Evolutionary conservation across 2,888 invertebrate species (phyloP), one percentile per base, ranked within the genome.

Genomic region (Mimas tiliae): DNA sequence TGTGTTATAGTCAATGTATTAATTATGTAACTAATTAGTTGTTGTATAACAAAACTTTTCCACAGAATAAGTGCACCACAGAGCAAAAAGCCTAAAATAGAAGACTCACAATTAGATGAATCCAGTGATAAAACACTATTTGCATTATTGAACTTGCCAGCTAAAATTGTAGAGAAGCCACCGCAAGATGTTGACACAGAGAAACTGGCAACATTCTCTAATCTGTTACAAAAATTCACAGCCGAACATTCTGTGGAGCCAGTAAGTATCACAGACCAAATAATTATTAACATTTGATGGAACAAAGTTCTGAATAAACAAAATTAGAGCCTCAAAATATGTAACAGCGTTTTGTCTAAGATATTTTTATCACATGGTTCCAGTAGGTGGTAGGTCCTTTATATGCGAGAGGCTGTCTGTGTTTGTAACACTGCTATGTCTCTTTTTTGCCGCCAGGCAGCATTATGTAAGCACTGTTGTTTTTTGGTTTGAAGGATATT

Each of bases 61-160:
- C 79, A 65, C 72, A 92, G 92, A 73, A 84, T 79, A 68, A 82
- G 82, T 70, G 63, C 68, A 67, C 85, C 88, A 68, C 73, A 82
- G 71, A 84, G 67, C 65, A 93, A 93, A 70, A 91, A 84, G 75
- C 64, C 76, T 1, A 93, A 89, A 74, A 21, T 87, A 67, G 83
- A 85, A 47, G 69, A 79, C 45, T 72, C 79, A 3, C 80, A 80
- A 65, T 68, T 89, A 58, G 89, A 92, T 65, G 94, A 94, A 74
- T 95, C 95, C 6, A 89, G 83, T 75, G 95, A 95, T 75, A 94
- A 93, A 74, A 95, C 95, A 8, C 81, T 95, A 62, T 95, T 95
- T 82, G 94, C 95, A 65, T 78, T 95, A 52, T 79, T 95, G 3
- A 91, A 87, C 65, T 74, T 92, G 53, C 88, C 93, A 72, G 75